A percentile compares a stretch with the other conserved stretches of the same genome.
Evolutionary conservation across 2,888 invertebrate genomes (phyloP).

Genomic region (Monopis laevigella): DNA sequence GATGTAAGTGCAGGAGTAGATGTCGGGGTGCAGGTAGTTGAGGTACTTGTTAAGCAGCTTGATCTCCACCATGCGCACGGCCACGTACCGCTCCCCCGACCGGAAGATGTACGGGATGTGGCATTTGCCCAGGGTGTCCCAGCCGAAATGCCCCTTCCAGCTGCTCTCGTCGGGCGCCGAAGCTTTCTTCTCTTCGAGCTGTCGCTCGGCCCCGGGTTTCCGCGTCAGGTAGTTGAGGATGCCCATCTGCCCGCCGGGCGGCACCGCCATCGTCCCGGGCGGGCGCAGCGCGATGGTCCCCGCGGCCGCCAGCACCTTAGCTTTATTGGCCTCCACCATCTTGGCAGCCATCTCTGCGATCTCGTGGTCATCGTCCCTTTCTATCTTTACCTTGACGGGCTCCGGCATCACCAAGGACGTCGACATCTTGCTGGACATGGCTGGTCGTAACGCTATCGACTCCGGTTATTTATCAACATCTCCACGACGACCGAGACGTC

Average conservation of each 20-base stretch:
- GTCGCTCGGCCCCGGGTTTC: slow-evolving; percentile 37
- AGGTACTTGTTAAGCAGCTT: slow-evolving; percentile 90
- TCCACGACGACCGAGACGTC: no score
- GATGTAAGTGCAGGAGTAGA: slow-evolving; percentile 91
- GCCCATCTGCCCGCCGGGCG: slow-evolving; percentile 56
- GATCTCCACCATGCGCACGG: slow-evolving; percentile 93
- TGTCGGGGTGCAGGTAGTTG: slow-evolving; percentile 87
- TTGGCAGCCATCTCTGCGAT: slow-evolving; percentile 87
- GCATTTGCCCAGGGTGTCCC: slow-evolving; percentile 87
- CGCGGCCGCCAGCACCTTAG: slow-evolving; percentile 60
- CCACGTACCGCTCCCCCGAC: slow-evolving; percentile 85
- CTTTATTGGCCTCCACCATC: slow-evolving; percentile 85
- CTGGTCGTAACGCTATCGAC: no score
- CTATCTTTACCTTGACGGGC: slow-evolving; percentile 72
- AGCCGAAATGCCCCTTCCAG: slow-evolving; percentile 86
- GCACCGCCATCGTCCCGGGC: slow-evolving; percentile 44
- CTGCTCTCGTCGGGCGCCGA: slow-evolving; percentile 77
- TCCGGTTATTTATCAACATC: no score
- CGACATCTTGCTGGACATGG: not conserved
- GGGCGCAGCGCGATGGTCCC: slow-evolving; percentile 60
- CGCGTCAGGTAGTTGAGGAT: slow-evolving; percentile 71
- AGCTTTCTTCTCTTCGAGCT: slow-evolving; percentile 45
- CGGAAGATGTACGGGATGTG: slow-evolving; percentile 91
- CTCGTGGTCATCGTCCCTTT: slow-evolving; percentile 86
- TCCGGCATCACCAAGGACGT: slow-evolving; percentile 31